These are phyloP conservation scores for Torymus tubicola DNA, from an alignment of 2,888 invertebrate genomes.

Conservation along the genomic window DNA sequence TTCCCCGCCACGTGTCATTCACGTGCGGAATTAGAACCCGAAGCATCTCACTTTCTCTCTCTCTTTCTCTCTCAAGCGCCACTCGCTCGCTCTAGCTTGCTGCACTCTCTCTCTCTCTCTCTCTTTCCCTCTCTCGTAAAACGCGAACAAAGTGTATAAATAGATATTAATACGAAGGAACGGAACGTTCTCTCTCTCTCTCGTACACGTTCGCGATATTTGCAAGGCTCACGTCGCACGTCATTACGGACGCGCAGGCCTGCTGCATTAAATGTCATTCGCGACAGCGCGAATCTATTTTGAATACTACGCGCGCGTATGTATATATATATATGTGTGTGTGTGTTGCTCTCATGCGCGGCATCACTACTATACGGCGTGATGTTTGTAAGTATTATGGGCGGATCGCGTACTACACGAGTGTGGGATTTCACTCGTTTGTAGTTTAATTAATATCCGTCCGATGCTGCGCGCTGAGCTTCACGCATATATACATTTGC, in stretches of 20 bases:
- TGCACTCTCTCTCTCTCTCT: background rate
- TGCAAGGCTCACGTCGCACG: slow-evolving; percentile 59
- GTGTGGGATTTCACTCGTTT: slow-evolving; percentile 38
- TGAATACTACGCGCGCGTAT: slow-evolving; percentile 33
- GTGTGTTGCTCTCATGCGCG: slow-evolving; percentile 27
- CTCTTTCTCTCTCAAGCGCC: slow-evolving; percentile 34
- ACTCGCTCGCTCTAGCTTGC: background rate
- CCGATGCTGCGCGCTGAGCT: background rate
- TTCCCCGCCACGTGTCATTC: slow-evolving; percentile 48
- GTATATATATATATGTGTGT: background rate
- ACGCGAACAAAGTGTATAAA: slow-evolving; percentile 58
- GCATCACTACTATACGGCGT: slow-evolving; percentile 22
- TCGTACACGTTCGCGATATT: slow-evolving; percentile 47
- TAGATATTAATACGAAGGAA: slow-evolving; percentile 56
- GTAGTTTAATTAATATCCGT: slow-evolving; percentile 49
- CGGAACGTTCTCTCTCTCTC: background rate
- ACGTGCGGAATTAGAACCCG: slow-evolving; percentile 49
- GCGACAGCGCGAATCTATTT: slow-evolving; percentile 56
- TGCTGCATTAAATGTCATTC: slow-evolving; percentile 58
- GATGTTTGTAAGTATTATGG: slow-evolving; percentile 17
- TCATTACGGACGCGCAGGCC: slow-evolving; percentile 47
- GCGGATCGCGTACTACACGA: slow-evolving; percentile 18
- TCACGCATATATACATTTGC: too few relatives aligned
- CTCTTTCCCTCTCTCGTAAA: slow-evolving; percentile 40
- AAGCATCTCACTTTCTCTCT: slow-evolving; percentile 12